Evolutionary conservation across 1,140 invertebrate species (phyloP).

Genomic region (Drosophila parabipectinata): DNA sequence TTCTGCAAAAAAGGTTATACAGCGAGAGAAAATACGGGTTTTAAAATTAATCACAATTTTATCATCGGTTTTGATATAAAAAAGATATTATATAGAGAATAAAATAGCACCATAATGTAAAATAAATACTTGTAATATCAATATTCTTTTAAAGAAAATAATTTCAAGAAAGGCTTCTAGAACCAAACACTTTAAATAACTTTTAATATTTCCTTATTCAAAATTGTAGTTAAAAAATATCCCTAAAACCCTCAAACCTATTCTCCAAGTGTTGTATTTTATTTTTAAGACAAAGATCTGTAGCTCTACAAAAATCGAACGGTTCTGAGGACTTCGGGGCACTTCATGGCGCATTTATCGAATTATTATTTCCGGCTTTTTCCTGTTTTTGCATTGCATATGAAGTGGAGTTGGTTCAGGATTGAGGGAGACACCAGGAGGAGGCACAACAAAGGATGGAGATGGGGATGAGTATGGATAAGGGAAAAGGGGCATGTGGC

Average conservation of each 20-base stretch:
- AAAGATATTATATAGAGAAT: too few relatives aligned
- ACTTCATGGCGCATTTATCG: slow-evolving; percentile 78
- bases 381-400: slow-evolving; percentile 42
- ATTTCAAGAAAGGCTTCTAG: too few relatives aligned
- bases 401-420: not conserved
- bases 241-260: not conserved
- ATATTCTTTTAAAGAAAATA: too few relatives aligned
- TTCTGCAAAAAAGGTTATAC: slow-evolving; percentile 42
- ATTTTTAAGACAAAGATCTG: not conserved
- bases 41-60: not conserved
- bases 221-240: too few relatives aligned
- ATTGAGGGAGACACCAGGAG: slow-evolving; percentile 15
- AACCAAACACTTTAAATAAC: too few relatives aligned
- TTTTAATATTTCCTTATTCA: too few relatives aligned
- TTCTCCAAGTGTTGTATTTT: slow-evolving; percentile 4
- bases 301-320: slow-evolving; percentile 21
- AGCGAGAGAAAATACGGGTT: not conserved
- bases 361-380: slow-evolving; percentile 82
- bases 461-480: not conserved
- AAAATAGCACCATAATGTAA: too few relatives aligned
- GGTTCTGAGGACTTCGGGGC: slow-evolving; percentile 25
- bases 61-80: too few relatives aligned
- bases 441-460: not conserved
- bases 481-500: not conserved
- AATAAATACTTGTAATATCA: too few relatives aligned